Conservation (phyloP, 1,140 invertebrate species). For the Temnothorax longispinosus region DNA sequence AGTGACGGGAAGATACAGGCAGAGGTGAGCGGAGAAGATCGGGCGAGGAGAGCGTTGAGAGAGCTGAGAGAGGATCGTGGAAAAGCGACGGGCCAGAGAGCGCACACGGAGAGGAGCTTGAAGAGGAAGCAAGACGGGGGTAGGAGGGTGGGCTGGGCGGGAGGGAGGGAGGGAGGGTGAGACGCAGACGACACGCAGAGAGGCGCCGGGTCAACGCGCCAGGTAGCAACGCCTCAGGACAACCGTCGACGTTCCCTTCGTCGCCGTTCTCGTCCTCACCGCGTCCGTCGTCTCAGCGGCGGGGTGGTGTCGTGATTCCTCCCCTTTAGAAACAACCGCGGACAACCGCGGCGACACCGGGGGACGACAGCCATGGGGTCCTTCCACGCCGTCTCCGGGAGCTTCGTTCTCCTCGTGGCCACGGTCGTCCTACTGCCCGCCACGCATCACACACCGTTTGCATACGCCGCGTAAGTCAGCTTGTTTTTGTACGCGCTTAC, state of each 20-base stretch:
- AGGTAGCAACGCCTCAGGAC: constrained; percentile 76
- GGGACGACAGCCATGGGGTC: constrained; percentile 80
- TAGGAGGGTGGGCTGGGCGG: constrained; percentile 53
- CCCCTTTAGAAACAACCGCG: constrained; percentile 30
- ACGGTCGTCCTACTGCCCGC: constrained; percentile 84
- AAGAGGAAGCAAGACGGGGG: constrained; percentile 65
- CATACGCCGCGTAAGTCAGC: constrained; percentile 84
- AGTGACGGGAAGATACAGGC: constrained; percentile 35
- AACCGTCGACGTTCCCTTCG: constrained; percentile 68
- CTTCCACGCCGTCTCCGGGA: constrained; percentile 83
- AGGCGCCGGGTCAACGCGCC: constrained; percentile 76
- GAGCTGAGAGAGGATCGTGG: constrained; percentile 38
- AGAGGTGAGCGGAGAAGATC: constrained; percentile 1
- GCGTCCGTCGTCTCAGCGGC: constrained; percentile 49
- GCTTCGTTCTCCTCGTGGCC: constrained; percentile 84
- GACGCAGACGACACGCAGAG: constrained; percentile 74
- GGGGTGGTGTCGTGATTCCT: constrained; percentile 46
- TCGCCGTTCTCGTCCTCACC: constrained; percentile 66
- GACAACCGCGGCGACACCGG: constrained; percentile 44
- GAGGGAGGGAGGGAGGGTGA: constrained; percentile 70
- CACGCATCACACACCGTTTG: constrained; percentile 84
- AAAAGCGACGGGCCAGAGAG: constrained; percentile 43
- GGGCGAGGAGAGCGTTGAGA: not conserved
- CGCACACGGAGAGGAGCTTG: constrained; percentile 50
- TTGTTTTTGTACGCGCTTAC: not conserved